Percentiles rank a stretch among this genome's conserved stretches.
Conservation (phyloP, 2,113 vertebrate species). For the Bucco capensis region DNA sequence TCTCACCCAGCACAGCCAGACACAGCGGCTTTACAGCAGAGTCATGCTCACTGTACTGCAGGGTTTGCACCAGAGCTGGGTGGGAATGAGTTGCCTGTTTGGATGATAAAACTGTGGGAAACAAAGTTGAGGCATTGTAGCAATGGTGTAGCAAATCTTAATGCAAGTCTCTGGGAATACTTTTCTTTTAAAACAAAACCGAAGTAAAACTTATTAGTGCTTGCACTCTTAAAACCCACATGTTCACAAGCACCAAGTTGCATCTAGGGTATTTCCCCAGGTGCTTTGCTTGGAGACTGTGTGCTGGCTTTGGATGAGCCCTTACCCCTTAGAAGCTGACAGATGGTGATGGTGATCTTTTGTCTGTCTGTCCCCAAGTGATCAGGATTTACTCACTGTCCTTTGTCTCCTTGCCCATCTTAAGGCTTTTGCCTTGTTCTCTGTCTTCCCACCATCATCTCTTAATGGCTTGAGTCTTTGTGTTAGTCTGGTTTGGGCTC, state of each 20-base stretch:
- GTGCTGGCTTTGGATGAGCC: neutral
- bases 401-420: neutral
- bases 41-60: neutral
- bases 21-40: neutral
- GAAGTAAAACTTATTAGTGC: neutral
- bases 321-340: neutral
- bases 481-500: neutral
- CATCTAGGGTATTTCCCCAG: neutral
- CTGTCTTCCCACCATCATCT: neutral
- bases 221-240: neutral
- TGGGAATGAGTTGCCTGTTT: neutral
- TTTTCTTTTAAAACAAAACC: neutral
- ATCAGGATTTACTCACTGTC: neutral
- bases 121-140: neutral
- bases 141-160: neutral
- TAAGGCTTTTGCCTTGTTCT: neutral
- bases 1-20: neutral
- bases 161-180: neutral
- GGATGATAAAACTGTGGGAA: neutral
- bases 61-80: neutral
- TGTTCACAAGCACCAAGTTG: neutral
- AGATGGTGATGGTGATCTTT: neutral
- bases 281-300: neutral
- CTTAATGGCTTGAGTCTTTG: neutral
- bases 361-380: neutral